Evolutionary conservation across 92 coral and sea anemone species (phyloP).

Genomic region (Scolanthus callimorphus): DNA sequence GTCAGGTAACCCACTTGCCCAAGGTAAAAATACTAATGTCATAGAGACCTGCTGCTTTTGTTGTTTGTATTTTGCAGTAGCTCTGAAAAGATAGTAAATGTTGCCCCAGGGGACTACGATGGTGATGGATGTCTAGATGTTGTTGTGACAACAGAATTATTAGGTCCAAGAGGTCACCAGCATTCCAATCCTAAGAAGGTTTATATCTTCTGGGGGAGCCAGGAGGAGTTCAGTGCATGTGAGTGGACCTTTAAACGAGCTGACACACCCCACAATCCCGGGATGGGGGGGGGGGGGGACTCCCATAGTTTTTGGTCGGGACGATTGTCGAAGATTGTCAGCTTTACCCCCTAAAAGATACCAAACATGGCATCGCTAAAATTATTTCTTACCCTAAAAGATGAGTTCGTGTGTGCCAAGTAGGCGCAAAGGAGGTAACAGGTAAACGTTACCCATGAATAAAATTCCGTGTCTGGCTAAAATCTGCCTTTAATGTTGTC

Average conservation of each 20-base stretch:
- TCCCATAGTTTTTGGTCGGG: too few relatives aligned
- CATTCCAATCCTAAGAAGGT: slow-evolving; percentile 44
- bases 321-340: too few relatives aligned
- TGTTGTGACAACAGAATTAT: slow-evolving; percentile 45
- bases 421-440: too few relatives aligned
- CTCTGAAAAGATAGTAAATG: slow-evolving; percentile 60
- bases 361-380: neutral
- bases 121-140: slow-evolving; percentile 96
- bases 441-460: too few relatives aligned
- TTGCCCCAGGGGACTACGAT: slow-evolving; percentile 92
- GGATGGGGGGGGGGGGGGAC: neutral
- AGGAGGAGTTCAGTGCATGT: slow-evolving; percentile 12
- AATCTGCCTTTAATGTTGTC: too few relatives aligned
- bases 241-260: neutral
- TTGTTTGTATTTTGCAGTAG: neutral
- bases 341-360: too few relatives aligned
- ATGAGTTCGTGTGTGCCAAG: neutral
- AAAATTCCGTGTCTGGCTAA: too few relatives aligned
- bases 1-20: too few relatives aligned
- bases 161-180: neutral
- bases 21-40: too few relatives aligned
- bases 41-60: too few relatives aligned
- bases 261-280: too few relatives aligned
- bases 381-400: neutral
- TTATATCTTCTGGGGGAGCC: slow-evolving; percentile 42